Percentiles rank a stretch among this genome's conserved stretches.
Evolutionary conservation across 2,888 invertebrate genomes (phyloP).

Genomic region (Erebia epiphron): DNA sequence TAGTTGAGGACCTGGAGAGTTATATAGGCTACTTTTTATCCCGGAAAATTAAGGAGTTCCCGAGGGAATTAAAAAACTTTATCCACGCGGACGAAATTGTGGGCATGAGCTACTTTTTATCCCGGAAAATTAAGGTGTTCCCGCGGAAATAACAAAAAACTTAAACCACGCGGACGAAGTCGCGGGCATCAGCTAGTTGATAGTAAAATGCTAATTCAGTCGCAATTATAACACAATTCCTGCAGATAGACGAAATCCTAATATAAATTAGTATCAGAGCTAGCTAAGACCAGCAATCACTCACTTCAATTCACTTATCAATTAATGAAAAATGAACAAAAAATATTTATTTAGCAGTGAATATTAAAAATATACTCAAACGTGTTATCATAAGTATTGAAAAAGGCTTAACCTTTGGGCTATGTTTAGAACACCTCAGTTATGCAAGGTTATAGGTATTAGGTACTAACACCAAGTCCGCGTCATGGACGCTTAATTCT

Average conservation of each 20-base stretch:
- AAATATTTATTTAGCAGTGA: background rate
- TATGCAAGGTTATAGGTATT: background rate
- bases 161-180: too few species aligned
- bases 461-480: conserved; percentile 1
- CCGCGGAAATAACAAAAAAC: too few species aligned
- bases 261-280: conserved; percentile 9
- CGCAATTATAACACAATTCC: conserved; percentile 22
- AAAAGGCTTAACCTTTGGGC: conserved; percentile 9
- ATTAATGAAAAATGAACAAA: background rate
- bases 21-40: too few species aligned
- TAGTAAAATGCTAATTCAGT: conserved; percentile 34
- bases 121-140: too few species aligned
- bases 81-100: too few species aligned
- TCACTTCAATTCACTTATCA: too few species aligned
- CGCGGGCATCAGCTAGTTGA: too few species aligned
- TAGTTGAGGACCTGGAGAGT: too few species aligned
- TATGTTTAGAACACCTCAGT: conserved; percentile 10
- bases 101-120: too few species aligned
- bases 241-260: conserved; percentile 15
- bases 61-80: too few species aligned
- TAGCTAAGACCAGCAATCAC: background rate
- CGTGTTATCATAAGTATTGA: background rate
- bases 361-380: background rate
- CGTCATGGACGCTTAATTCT: conserved; percentile 12
- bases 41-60: too few species aligned